phyloP scores from a whole-genome alignment of 53 echinoderm and acorn worm genomes.

The Pentamera pediparva region DNA sequence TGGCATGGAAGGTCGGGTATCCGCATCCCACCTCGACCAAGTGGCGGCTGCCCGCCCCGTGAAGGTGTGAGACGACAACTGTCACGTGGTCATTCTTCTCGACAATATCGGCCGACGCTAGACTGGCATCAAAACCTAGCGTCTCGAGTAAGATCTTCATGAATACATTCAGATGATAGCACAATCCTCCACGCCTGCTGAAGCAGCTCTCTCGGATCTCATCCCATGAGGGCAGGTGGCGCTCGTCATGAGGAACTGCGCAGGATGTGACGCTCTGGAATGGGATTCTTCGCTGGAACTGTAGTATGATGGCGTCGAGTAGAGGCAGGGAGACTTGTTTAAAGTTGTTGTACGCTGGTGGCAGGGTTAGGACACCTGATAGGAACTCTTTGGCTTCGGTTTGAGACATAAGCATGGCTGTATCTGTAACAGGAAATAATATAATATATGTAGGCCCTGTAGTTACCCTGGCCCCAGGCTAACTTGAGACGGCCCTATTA shows the following conservation, averaged over 20 bases:
- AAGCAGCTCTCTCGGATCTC: conserved; percentile 17
- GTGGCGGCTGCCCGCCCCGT: not conserved
- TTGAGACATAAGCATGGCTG: not conserved
- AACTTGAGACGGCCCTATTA: too few species aligned
- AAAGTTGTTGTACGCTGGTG: not conserved
- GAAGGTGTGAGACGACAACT: not conserved
- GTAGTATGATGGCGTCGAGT: conserved; percentile 10
- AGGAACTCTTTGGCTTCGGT: not conserved
- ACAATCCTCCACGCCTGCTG: conserved; percentile 1
- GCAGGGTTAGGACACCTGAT: not conserved
- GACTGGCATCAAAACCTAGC: conserved; percentile 12
- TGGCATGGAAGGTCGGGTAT: conserved; percentile 32
- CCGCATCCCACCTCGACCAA: conserved; percentile 37
- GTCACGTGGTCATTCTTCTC: conserved; percentile 6
- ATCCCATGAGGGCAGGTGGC: not conserved
- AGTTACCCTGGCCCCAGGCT: too few species aligned
- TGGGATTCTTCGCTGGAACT: conserved; percentile 16
- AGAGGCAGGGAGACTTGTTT: not conserved
- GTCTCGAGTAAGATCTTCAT: conserved; percentile 17
- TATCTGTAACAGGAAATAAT: too few species aligned
- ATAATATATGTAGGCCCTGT: too few species aligned
- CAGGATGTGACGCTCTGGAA: conserved; percentile 28
- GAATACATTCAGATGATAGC: conserved; percentile 9
- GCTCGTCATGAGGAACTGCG: not conserved
- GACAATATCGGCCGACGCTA: not conserved